Evolutionary conservation across 2,888 invertebrate species (phyloP), one percentile per base, ranked within the genome.

Genomic region (Ferdinandea cuprea): DNA sequence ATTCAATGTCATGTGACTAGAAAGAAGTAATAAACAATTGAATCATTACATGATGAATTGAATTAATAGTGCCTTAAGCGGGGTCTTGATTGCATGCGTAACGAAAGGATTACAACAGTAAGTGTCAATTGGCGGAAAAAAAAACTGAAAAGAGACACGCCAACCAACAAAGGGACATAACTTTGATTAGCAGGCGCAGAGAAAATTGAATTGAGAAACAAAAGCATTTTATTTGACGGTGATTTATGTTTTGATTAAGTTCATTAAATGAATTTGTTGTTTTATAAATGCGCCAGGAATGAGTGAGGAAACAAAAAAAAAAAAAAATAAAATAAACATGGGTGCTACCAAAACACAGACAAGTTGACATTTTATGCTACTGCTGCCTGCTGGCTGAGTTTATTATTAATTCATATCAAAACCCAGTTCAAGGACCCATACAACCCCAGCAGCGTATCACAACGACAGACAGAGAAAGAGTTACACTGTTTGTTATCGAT

Each of bases 401-500:
- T 77, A 77, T 76, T 81, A 81, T 81, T 81, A 71, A 81, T 81
- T 81, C 81, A 81, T 77, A 71, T 77, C 65, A 71, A 66, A 76
- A 71, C 59, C 61, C 81, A 77, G 81, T 81, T 81, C 81, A 81
- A 77, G 81, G 81, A 77, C 81, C 81, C 71, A 81, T 13, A 48
- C 46, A 63, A 58, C 42, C 35, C 32, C 37, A 65, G 9, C 77
- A 77, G 56, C 42, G 30, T 15, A 42, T 40, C 5, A 44, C 5
- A 15, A 54, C 5, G 21, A 54, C 28, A 35, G 17, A 58, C 48
- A 25, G 17, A 71, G 13, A 65, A 65, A 44, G 73, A 73, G 58
- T 58, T 46, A 46, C 19, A 32, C 17, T 50, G 56, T 44, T 54
- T 50, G 58, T 44, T 68, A 81, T 54, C 81, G 77, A 81, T 81